Evolutionary conservation across 2,113 vertebrate genomes (phyloP).

Genomic region (Clupea harengus): DNA sequence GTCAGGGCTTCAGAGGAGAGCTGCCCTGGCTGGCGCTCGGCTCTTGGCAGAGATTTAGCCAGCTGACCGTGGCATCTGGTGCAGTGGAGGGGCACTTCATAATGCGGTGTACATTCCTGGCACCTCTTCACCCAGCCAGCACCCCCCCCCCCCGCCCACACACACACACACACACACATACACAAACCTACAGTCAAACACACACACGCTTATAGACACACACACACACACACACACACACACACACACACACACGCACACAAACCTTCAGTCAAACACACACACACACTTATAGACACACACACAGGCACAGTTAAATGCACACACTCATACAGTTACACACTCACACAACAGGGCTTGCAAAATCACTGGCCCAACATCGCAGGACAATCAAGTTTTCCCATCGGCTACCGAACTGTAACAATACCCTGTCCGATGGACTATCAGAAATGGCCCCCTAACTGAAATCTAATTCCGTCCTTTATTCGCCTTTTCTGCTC

Average conservation of each 20-base stretch:
- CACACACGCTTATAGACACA: neutral
- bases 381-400: too few species aligned
- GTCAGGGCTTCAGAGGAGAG: neutral
- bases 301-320: neutral
- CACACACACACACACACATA: neutral
- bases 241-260: neutral
- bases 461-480: too few species aligned
- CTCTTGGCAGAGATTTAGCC: neutral
- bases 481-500: too few species aligned
- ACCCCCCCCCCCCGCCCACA: neutral
- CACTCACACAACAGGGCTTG: neutral
- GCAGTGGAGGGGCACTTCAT: conserved; percentile 3
- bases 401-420: too few species aligned
- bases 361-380: too few species aligned
- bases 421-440: too few species aligned
- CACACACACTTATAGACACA: neutral
- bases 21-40: neutral
- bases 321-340: neutral
- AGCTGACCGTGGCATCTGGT: neutral
- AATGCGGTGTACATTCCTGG: neutral
- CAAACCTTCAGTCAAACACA: neutral
- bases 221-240: neutral
- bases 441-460: too few species aligned
- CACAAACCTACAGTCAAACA: neutral
- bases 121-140: neutral